Evolutionary conservation across 2,113 vertebrate species (phyloP).

Genomic region (Dolichallabes microphthalmus): DNA sequence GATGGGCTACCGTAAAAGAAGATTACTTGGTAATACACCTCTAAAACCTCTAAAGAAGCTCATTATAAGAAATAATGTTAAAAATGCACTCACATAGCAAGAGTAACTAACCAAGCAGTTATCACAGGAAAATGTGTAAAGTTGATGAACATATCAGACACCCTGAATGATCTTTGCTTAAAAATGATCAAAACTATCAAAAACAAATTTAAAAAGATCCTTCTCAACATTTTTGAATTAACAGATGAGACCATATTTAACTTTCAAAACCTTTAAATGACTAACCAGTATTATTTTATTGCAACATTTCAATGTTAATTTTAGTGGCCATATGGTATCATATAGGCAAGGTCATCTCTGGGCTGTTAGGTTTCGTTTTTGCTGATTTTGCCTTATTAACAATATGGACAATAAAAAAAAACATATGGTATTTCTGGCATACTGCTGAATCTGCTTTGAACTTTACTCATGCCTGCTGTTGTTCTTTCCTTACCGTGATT

Average conservation of each 20-base stretch:
- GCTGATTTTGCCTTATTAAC: not conserved
- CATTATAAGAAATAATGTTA: not conserved
- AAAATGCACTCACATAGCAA: not conserved
- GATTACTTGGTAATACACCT: too few species aligned
- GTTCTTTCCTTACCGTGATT: not conserved
- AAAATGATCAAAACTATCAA: too few species aligned
- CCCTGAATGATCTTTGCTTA: not conserved
- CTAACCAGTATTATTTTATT: not conserved
- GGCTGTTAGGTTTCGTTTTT: not conserved
- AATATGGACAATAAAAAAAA: not conserved
- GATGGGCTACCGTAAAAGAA: too few species aligned
- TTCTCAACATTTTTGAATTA: not conserved
- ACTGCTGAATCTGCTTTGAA: not conserved
- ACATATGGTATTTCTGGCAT: not conserved
- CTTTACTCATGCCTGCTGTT: slow-evolving; percentile 6
- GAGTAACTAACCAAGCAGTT: not conserved
- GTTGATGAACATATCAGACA: not conserved
- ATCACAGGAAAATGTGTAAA: not conserved
- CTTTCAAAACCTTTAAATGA: not conserved
- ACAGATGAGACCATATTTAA: not conserved
- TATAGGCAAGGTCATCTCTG: not conserved
- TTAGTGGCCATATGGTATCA: not conserved
- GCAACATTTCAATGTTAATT: not conserved
- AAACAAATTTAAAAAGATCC: not conserved
- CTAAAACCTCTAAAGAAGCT: too few species aligned